Conservation (phyloP, 2,888 invertebrate species). For the Trachelus iudaicus region DNA sequence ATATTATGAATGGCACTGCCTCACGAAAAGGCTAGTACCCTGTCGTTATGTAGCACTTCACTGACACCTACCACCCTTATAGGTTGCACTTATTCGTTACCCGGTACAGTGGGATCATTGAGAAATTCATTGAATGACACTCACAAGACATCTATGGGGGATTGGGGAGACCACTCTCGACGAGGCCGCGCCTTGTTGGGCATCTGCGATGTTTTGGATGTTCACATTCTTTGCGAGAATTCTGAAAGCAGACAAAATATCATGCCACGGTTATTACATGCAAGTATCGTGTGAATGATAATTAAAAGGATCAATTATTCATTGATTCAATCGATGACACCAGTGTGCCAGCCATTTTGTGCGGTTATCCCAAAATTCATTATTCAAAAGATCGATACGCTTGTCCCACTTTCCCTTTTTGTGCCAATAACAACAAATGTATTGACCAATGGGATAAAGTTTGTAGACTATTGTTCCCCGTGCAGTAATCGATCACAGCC, state of each 20-base stretch:
- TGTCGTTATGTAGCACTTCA: background rate
- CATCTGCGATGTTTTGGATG: conserved; percentile 47
- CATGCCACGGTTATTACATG: background rate
- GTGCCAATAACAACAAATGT: background rate
- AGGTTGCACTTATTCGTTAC: background rate
- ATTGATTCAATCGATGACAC: background rate
- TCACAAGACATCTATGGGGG: conserved; percentile 61
- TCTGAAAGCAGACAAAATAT: conserved; percentile 31
- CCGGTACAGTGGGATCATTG: background rate
- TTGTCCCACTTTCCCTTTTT: background rate
- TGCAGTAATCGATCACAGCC: background rate
- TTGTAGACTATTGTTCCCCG: background rate
- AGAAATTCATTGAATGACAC: conserved; percentile 28
- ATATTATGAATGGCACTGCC: background rate
- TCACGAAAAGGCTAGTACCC: background rate
- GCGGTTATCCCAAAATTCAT: background rate
- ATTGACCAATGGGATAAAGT: background rate
- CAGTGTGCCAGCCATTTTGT: background rate
- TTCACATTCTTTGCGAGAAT: conserved; percentile 46
- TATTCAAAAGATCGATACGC: background rate
- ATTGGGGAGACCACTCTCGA: conserved; percentile 60
- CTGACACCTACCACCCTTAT: background rate
- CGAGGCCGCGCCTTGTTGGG: conserved; percentile 59
- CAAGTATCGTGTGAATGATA: background rate
- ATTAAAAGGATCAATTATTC: background rate